Evolutionary conservation across 2,797 vertebrate genomes (phyloP).

Genomic region (Protonibea diacanthus): DNA sequence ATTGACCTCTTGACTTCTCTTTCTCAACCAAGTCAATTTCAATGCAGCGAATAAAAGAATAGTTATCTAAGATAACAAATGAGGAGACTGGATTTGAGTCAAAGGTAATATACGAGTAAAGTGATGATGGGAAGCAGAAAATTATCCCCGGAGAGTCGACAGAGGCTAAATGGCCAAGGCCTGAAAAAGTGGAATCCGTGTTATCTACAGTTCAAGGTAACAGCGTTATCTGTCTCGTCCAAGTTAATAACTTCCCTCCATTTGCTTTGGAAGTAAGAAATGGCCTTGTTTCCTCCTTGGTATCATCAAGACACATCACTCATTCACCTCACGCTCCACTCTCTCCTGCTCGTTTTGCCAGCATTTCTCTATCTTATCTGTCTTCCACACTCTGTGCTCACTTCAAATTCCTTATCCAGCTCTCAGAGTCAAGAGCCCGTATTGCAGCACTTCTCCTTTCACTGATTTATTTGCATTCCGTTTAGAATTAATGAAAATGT

Average conservation of each 20-base stretch:
- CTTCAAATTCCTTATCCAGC: constrained; percentile 73
- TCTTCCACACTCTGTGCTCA: constrained; percentile 67
- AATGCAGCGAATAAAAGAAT: constrained; percentile 38
- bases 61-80: constrained; percentile 42
- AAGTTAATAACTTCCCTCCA: constrained; percentile 80
- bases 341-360: constrained; percentile 46
- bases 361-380: constrained; percentile 77
- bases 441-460: constrained; percentile 77
- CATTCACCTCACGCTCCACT: constrained; percentile 66
- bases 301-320: constrained; percentile 69
- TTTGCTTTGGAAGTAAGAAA: constrained; percentile 69
- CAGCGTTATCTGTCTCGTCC: constrained; percentile 76
- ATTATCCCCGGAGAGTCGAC: constrained; percentile 47
- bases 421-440: constrained; percentile 60
- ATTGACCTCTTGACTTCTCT: constrained; percentile 53
- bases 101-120: constrained; percentile 44
- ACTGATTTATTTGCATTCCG: constrained; percentile 79
- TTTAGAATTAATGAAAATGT: constrained; percentile 77
- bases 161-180: constrained; percentile 48
- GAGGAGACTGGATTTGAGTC: constrained; percentile 47
- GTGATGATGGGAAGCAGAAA: constrained; percentile 58
- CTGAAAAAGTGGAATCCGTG: constrained; percentile 59
- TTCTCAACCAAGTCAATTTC: constrained; percentile 55
- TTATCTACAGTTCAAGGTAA: constrained; percentile 79
- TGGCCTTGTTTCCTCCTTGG: constrained; percentile 65